phyloP scores from a whole-genome alignment of 1,140 invertebrate genomes.

The Bradynema listronoti region DNA sequence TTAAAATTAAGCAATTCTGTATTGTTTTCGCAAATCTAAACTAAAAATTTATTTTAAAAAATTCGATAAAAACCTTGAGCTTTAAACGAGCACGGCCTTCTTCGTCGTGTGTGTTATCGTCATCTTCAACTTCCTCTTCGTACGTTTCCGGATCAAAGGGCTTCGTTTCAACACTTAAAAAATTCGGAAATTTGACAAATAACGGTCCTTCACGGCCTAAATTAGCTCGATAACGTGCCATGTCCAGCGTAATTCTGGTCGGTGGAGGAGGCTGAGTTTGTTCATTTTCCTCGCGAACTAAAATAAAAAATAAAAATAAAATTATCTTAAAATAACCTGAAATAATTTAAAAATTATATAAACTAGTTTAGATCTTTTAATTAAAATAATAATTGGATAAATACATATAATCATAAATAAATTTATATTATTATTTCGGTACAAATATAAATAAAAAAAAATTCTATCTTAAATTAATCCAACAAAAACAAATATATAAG shows the following conservation, averaged over 20 bases:
- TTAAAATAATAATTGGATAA: too few species aligned
- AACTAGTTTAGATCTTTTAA: too few species aligned
- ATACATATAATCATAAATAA: too few species aligned
- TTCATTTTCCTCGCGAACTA: too few species aligned
- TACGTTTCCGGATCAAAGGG: slow-evolving; percentile 90
- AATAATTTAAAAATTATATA: too few species aligned
- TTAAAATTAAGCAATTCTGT: too few species aligned
- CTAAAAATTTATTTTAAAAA: slow-evolving; percentile 7
- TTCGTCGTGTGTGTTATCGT: slow-evolving; percentile 77
- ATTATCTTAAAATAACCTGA: too few species aligned
- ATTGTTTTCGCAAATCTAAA: too few species aligned
- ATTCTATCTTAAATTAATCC: background rate
- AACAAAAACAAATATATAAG: too few species aligned
- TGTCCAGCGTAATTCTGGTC: slow-evolving; percentile 32
- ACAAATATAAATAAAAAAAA: background rate
- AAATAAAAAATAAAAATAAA: too few species aligned
- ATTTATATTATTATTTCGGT: background rate
- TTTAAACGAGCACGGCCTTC: slow-evolving; percentile 72
- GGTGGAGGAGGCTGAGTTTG: too few species aligned
- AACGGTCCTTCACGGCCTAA: slow-evolving; percentile 35
- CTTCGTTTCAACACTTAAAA: slow-evolving; percentile 60
- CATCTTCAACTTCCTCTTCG: slow-evolving; percentile 97
- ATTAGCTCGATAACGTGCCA: slow-evolving; percentile 32
- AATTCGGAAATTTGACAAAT: slow-evolving; percentile 53
- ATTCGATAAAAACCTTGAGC: slow-evolving; percentile 59